phyloP scores from a whole-genome alignment of 2,888 invertebrate species.

The Clusia tigrina region DNA sequence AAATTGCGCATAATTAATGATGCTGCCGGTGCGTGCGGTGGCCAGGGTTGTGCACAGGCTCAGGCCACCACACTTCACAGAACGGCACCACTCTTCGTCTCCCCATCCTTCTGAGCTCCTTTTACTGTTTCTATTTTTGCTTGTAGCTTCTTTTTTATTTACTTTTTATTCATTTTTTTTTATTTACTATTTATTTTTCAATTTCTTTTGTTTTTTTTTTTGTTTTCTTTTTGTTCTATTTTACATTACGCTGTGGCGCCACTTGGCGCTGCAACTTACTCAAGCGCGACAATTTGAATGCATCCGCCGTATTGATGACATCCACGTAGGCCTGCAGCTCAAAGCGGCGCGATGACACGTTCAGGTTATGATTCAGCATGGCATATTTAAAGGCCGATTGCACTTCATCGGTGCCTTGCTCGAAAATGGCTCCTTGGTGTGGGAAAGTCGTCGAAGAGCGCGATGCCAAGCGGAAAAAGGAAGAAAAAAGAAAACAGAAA shows the following conservation, averaged over 20 bases:
- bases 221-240: constrained; percentile 5
- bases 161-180: neutral
- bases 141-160: too few species aligned
- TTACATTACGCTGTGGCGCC: neutral
- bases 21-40: constrained; percentile 17
- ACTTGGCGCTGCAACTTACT: constrained; percentile 71
- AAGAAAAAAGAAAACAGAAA: constrained; percentile 24
- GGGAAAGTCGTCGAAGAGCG: neutral
- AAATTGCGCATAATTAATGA: constrained; percentile 51
- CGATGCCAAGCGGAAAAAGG: constrained; percentile 45
- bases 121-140: too few species aligned
- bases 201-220: neutral
- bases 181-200: constrained; percentile 6
- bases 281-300: constrained; percentile 88
- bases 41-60: constrained; percentile 5
- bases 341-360: constrained; percentile 79
- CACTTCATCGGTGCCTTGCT: constrained; percentile 90
- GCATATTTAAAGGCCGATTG: constrained; percentile 93
- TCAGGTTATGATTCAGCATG: constrained; percentile 85
- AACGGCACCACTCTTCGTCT: too few species aligned
- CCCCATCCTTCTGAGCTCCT: too few species aligned
- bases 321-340: constrained; percentile 90
- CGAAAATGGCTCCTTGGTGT: constrained; percentile 83
- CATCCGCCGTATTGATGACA: constrained; percentile 91
- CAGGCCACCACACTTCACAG: too few species aligned